Percentiles rank a stretch among this genome's conserved stretches.
Evolutionary conservation across 2,113 vertebrate species (phyloP).

Genomic region (Stercorarius parasiticus): DNA sequence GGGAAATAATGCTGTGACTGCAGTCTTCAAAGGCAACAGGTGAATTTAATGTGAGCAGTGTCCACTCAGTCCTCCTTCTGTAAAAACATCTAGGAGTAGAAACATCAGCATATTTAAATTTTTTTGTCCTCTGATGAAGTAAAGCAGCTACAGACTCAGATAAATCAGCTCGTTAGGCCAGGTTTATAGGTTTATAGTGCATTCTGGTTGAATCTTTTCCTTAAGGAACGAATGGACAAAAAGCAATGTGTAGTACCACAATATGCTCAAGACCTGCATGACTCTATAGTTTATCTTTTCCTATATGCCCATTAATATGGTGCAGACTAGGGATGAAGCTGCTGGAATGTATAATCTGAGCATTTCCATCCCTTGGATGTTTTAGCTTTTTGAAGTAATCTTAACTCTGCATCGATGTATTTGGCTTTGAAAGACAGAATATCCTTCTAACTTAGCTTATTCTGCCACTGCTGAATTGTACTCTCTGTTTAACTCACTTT

Average conservation of each 20-base stretch:
- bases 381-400: background rate
- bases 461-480: background rate
- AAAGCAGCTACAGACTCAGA: background rate
- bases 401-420: background rate
- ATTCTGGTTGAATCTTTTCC: background rate
- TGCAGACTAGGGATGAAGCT: background rate
- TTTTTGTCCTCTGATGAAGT: background rate
- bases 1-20: constrained; percentile 9
- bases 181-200: background rate
- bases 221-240: background rate
- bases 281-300: background rate
- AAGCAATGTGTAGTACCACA: background rate
- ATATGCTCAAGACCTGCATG: background rate
- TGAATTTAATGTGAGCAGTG: background rate
- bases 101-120: background rate
- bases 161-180: background rate
- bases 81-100: background rate
- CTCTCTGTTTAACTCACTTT: background rate
- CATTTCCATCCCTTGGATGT: background rate
- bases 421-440: background rate
- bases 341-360: background rate
- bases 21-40: background rate
- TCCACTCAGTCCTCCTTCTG: background rate
- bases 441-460: background rate
- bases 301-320: background rate